Percentiles rank a stretch among this genome's conserved stretches.
These are phyloP conservation scores for Baccha elongata DNA, from an alignment of 2,888 invertebrate species.

Conservation along the genomic window DNA sequence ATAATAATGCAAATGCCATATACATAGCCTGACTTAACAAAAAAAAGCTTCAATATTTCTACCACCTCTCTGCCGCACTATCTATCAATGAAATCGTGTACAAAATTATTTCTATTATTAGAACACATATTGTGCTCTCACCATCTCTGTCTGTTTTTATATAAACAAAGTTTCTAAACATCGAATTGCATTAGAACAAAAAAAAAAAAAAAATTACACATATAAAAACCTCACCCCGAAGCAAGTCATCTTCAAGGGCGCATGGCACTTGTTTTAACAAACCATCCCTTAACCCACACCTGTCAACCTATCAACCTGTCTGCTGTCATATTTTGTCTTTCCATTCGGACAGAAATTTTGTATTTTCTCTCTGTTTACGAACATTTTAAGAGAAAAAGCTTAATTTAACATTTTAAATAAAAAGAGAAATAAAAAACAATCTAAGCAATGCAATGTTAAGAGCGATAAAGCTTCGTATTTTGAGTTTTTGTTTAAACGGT, in stretches of 20 bases:
- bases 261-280: slow-evolving; percentile 27
- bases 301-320: background rate
- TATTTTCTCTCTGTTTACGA: slow-evolving; percentile 63
- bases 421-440: no score
- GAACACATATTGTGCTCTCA: slow-evolving; percentile 25
- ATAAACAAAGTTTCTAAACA: slow-evolving; percentile 38
- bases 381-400: slow-evolving; percentile 1
- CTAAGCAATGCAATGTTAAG: no score
- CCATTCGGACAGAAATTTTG: background rate
- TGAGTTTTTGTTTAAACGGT: no score
- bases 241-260: slow-evolving; percentile 13
- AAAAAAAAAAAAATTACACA: background rate
- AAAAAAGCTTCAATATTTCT: slow-evolving; percentile 19
- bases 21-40: slow-evolving; percentile 25
- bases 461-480: no score
- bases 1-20: background rate
- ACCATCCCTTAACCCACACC: slow-evolving; percentile 16
- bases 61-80: background rate
- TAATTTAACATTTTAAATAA: no score
- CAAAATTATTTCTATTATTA: slow-evolving; percentile 29
- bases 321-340: slow-evolving; percentile 3
- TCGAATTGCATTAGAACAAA: slow-evolving; percentile 34
- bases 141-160: background rate
- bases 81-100: slow-evolving; percentile 42
- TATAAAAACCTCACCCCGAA: slow-evolving; percentile 9